phyloP scores from a whole-genome alignment of 2,888 invertebrate genomes.

The Spatulosminthurus flaviceps region DNA sequence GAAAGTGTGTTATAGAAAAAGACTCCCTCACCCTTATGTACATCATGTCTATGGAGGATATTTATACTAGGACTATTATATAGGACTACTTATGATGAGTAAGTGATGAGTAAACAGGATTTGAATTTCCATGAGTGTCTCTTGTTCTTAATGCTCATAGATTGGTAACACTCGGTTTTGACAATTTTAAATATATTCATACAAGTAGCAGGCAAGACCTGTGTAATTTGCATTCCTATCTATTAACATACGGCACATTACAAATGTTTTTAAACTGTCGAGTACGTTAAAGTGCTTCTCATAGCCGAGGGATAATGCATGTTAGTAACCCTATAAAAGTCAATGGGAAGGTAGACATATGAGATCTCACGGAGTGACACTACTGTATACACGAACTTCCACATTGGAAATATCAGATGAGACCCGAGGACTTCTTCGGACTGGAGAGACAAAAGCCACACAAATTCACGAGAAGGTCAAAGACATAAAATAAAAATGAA shows the following conservation, averaged over 20 bases:
- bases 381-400: too few species aligned
- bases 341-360: too few species aligned
- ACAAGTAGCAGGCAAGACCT: background rate
- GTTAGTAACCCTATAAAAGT: background rate
- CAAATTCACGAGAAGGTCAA: constrained; percentile 46
- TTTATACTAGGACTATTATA: too few species aligned
- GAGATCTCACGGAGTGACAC: too few species aligned
- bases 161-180: background rate
- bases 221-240: background rate
- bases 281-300: background rate
- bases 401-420: too few species aligned
- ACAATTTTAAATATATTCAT: constrained; percentile 7
- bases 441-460: constrained; percentile 12
- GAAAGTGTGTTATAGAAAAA: constrained; percentile 34
- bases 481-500: constrained; percentile 41
- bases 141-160: background rate
- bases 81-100: background rate
- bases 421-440: too few species aligned
- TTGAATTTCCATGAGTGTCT: background rate
- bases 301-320: background rate
- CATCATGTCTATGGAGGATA: background rate
- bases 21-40: background rate
- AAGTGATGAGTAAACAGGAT: constrained; percentile 21
- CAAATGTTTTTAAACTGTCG: background rate
- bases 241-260: background rate